Evolutionary conservation across 2,888 invertebrate species (phyloP).

Genomic region (Clanis bilineata): DNA sequence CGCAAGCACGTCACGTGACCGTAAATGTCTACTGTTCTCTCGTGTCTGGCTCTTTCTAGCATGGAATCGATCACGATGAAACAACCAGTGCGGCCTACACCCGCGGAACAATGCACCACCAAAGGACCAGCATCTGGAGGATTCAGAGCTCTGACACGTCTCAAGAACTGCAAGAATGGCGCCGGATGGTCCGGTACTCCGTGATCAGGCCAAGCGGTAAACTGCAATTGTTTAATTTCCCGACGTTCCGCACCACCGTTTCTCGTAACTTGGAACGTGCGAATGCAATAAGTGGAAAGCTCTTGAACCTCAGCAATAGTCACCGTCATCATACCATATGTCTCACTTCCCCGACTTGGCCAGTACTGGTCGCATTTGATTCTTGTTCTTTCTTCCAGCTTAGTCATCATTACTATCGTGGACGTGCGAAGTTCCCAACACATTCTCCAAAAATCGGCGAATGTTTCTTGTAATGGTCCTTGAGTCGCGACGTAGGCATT

Average conservation of each 20-base stretch:
- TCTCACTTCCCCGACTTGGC: conserved; percentile 97
- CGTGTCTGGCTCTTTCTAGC: conserved; percentile 98
- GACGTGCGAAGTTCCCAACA: conserved; percentile 98
- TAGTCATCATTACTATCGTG: conserved; percentile 99
- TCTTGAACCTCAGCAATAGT: conserved; percentile 97
- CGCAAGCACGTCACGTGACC: conserved; percentile 99
- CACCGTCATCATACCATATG: conserved; percentile 97
- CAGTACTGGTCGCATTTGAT: conserved; percentile 99
- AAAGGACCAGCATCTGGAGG: conserved; percentile 96
- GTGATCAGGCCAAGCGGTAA: conserved; percentile 99
- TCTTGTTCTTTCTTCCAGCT: conserved; percentile 97
- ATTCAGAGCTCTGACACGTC: conserved; percentile 95
- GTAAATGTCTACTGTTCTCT: conserved; percentile 99
- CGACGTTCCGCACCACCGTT: conserved; percentile 92
- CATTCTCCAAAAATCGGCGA: conserved; percentile 99
- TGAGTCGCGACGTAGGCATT: conserved; percentile 99
- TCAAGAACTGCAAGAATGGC: conserved; percentile 97
- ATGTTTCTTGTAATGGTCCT: conserved; percentile 98
- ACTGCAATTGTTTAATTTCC: conserved; percentile 98
- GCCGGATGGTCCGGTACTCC: conserved; percentile 99
- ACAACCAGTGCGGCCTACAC: conserved; percentile 97
- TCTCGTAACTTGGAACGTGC: conserved; percentile 95
- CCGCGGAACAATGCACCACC: conserved; percentile 96
- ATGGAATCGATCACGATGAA: conserved; percentile 99
- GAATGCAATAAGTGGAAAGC: conserved; percentile 98